Conservation (phyloP, 2,113 vertebrate species). For the Galeopterus variegatus region DNA sequence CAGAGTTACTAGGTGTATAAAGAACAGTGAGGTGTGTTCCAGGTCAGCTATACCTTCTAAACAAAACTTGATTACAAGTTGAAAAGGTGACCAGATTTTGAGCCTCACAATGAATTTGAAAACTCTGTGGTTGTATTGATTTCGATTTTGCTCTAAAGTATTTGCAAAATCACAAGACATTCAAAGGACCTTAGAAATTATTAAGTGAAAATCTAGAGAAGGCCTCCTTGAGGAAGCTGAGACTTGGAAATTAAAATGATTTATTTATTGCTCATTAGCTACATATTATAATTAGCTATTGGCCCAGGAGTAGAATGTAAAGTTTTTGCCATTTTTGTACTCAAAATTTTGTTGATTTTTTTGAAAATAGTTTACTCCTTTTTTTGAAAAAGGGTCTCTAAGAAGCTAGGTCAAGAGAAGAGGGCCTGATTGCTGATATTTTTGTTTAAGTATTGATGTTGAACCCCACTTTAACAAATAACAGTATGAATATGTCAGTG, state of each 20-base stretch:
- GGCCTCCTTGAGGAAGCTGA: neutral
- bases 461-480: conserved; percentile 29
- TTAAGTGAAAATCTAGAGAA: neutral
- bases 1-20: neutral
- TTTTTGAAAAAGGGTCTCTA: neutral
- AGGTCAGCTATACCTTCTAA: neutral
- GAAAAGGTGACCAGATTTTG: neutral
- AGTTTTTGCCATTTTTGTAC: conserved; percentile 15
- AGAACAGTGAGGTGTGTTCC: neutral
- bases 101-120: conserved; percentile 37
- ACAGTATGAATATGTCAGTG: neutral
- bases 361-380: neutral
- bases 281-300: neutral
- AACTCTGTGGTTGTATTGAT: neutral
- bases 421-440: neutral
- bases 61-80: neutral
- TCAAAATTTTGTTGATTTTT: neutral
- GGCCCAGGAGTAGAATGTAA: neutral
- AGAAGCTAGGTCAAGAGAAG: neutral
- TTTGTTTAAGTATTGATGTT: conserved; percentile 37
- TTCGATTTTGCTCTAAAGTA: conserved; percentile 1
- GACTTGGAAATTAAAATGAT: neutral
- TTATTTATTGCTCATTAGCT: neutral
- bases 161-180: neutral
- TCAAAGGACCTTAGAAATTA: neutral